phyloP scores from a whole-genome alignment of 2,888 invertebrate genomes.

The Entomobrya proxima region DNA sequence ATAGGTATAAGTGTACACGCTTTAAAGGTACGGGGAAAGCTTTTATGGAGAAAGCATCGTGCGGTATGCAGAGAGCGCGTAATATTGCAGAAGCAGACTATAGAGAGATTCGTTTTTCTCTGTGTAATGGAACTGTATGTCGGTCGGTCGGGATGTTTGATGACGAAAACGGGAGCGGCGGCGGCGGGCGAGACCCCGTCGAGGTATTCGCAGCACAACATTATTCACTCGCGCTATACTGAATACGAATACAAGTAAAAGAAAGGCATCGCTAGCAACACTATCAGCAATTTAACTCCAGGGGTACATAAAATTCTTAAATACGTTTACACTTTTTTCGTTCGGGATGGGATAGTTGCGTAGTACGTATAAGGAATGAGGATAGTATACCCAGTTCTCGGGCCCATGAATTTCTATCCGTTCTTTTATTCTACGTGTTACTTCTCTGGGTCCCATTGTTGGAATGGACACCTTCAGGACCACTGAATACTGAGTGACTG shows the following conservation, averaged over 20 bases:
- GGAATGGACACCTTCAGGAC: background rate
- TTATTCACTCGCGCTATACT: background rate
- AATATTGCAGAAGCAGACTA: background rate
- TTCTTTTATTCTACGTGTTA: slow-evolving; percentile 9
- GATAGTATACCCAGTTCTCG: too few species aligned
- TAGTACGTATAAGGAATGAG: too few species aligned
- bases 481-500: background rate
- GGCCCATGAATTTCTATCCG: background rate
- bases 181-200: slow-evolving; percentile 39
- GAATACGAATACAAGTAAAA: background rate
- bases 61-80: background rate
- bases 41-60: background rate
- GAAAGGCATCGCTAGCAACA: background rate
- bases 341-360: too few species aligned
- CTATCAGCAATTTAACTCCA: background rate
- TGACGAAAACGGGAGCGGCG: slow-evolving; percentile 66
- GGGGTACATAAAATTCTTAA: too few species aligned
- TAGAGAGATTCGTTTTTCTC: slow-evolving; percentile 6
- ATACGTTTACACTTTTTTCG: background rate
- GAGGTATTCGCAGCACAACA: background rate
- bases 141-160: slow-evolving; percentile 52
- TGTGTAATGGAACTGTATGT: slow-evolving; percentile 3
- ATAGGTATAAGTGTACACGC: background rate
- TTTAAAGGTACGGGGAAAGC: background rate
- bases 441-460: background rate